Evolutionary conservation across 2,113 vertebrate genomes (phyloP).

Genomic region (Plotosus lineatus): DNA sequence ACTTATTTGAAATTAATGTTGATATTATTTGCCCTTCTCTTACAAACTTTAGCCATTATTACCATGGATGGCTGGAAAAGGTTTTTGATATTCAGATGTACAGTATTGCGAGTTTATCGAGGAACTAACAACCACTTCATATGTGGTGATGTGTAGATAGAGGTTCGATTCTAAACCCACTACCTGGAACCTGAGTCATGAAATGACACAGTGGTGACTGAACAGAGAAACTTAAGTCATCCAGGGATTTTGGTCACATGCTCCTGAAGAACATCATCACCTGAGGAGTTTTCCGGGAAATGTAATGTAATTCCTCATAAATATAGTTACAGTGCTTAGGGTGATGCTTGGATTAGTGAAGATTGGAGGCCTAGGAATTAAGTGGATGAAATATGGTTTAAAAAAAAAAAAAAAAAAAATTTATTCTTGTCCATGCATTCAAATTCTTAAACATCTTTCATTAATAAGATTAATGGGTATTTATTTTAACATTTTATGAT

Average conservation of each 20-base stretch:
- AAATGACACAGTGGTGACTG: conserved; percentile 5
- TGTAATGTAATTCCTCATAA: neutral
- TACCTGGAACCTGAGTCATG: conserved; percentile 10
- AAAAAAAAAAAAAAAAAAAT: too few relatives aligned
- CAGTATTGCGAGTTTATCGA: neutral
- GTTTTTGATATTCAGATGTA: neutral
- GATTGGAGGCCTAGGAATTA: neutral
- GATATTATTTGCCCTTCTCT: too few relatives aligned
- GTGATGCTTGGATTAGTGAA: neutral
- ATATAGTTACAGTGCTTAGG: neutral
- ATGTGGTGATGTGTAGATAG: neutral
- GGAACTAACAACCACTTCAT: neutral
- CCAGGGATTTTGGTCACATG: neutral
- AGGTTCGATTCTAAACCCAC: neutral
- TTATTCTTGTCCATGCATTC: neutral
- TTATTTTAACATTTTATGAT: neutral
- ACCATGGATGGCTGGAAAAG: too few relatives aligned
- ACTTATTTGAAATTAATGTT: too few relatives aligned
- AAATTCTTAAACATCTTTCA: neutral
- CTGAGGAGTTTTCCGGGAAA: neutral
- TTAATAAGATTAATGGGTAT: neutral
- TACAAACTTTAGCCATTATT: too few relatives aligned
- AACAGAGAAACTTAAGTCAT: conserved; percentile 6
- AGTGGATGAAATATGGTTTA: neutral
- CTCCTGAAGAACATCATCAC: neutral